Percentiles rank a stretch among this genome's conserved stretches.
Conservation (phyloP, 2,113 vertebrate species). For the Cacatua alba region DNA sequence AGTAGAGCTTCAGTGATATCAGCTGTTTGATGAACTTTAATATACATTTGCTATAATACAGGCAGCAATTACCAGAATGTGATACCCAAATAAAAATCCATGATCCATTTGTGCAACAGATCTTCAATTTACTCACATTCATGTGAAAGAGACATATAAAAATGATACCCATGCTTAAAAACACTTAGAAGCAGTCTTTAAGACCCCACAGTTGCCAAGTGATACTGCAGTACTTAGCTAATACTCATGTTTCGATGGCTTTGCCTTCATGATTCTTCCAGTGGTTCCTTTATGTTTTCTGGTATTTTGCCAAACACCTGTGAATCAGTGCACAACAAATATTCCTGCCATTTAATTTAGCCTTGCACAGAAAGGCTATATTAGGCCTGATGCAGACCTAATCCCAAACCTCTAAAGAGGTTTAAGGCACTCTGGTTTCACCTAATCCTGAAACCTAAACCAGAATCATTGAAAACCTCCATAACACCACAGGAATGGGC, state of each 20-base stretch:
- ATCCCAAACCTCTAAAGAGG: slow-evolving; percentile 89
- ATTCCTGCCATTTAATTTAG: slow-evolving; percentile 83
- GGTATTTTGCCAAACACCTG: slow-evolving; percentile 82
- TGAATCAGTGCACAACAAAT: slow-evolving; percentile 72
- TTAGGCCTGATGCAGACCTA: slow-evolving; percentile 78
- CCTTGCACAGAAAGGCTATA: slow-evolving; percentile 76
- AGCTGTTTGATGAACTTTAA: slow-evolving; percentile 45
- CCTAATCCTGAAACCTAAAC: slow-evolving; percentile 94
- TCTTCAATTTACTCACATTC: slow-evolving; percentile 57
- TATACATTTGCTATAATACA: slow-evolving; percentile 47
- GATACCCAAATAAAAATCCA: slow-evolving; percentile 59
- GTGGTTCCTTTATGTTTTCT: slow-evolving; percentile 61
- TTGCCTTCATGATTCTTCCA: slow-evolving; percentile 64
- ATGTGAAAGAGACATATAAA: slow-evolving; percentile 65
- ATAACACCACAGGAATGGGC: slow-evolving; percentile 81
- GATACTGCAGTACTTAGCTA: slow-evolving; percentile 65
- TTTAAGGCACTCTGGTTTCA: slow-evolving; percentile 97
- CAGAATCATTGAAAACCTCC: slow-evolving; percentile 84
- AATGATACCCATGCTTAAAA: slow-evolving; percentile 71
- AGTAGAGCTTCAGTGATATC: slow-evolving; percentile 26
- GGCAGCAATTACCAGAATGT: slow-evolving; percentile 47
- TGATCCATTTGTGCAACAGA: slow-evolving; percentile 44
- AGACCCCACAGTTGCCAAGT: slow-evolving; percentile 71
- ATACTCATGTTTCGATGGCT: slow-evolving; percentile 70
- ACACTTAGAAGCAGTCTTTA: slow-evolving; percentile 67